A percentile compares a stretch with the other conserved stretches of the same genome.
Conservation (phyloP, 2,797 vertebrate genomes). For the Micropoecilia bifurca region DNA sequence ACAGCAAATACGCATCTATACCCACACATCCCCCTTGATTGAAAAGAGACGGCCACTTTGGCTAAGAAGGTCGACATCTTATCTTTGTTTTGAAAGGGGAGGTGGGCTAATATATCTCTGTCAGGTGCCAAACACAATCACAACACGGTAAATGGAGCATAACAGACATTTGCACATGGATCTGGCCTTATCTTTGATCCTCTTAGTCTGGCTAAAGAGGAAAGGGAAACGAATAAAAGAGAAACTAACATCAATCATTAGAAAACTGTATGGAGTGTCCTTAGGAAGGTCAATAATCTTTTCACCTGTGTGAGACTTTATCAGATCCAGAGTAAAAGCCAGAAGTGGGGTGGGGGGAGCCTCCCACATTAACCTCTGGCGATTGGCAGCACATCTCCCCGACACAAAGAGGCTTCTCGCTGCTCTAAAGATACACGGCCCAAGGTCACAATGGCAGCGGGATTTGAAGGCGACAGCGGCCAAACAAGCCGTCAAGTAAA, state of each 20-base stretch:
- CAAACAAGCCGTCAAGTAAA: conserved; percentile 99
- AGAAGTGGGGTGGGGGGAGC: conserved; percentile 87
- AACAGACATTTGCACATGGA: conserved; percentile 82
- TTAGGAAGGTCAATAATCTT: conserved; percentile 98
- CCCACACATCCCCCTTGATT: conserved; percentile 44
- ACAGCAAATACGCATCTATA: conserved; percentile 56
- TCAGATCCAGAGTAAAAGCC: conserved; percentile 95
- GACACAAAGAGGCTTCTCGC: conserved; percentile 91
- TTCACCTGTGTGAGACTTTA: conserved; percentile 97
- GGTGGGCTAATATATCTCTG: conserved; percentile 76
- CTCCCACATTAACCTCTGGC: conserved; percentile 91
- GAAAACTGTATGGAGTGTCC: conserved; percentile 94
- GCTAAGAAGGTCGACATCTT: conserved; percentile 75
- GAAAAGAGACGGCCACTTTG: conserved; percentile 52
- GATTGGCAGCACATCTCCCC: conserved; percentile 88
- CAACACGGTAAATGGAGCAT: conserved; percentile 83
- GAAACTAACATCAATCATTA: conserved; percentile 97
- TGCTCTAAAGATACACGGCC: conserved; percentile 87
- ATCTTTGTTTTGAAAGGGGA: conserved; percentile 72
- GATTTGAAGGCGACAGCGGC: conserved; percentile 87
- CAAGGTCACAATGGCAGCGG: conserved; percentile 91
- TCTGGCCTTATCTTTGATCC: conserved; percentile 79
- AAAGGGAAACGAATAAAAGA: conserved; percentile 85
- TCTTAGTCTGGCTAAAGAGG: conserved; percentile 79
- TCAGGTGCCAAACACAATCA: conserved; percentile 75